Conservation (phyloP, 1,140 invertebrate genomes). For the Aplysia californica region DNA sequence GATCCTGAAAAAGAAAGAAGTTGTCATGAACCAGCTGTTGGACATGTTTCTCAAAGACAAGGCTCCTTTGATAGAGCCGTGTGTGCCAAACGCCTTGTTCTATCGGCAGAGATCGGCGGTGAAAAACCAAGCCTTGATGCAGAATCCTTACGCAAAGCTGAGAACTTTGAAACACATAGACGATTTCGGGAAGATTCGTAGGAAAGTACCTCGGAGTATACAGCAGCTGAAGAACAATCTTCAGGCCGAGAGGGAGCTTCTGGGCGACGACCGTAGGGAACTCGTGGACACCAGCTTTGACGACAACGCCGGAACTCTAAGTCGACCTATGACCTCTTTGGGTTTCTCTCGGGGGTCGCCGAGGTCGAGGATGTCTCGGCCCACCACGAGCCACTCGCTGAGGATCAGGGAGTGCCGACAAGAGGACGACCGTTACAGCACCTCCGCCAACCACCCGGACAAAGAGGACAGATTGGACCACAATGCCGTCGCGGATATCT, state of each 20-base stretch:
- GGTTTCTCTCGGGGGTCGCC: not conserved
- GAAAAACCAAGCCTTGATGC: constrained; percentile 30
- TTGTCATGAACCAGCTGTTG: constrained; percentile 41
- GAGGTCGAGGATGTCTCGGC: constrained; percentile 21
- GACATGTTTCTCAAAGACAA: constrained; percentile 48
- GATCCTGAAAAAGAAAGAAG: constrained; percentile 31
- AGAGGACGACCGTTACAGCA: constrained; percentile 19
- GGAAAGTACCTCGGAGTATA: constrained; percentile 45
- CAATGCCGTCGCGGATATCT: constrained; percentile 29
- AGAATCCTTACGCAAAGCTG: constrained; percentile 15
- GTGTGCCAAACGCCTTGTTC: constrained; percentile 46
- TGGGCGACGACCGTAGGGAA: constrained; percentile 16
- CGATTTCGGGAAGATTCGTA: constrained; percentile 10
- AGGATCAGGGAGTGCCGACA: constrained; percentile 36
- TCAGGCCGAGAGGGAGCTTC: constrained; percentile 46
- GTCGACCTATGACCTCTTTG: constrained; percentile 19
- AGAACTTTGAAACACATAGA: not conserved
- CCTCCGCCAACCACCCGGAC: constrained; percentile 7
- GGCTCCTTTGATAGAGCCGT: constrained; percentile 52
- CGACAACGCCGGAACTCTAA: not conserved
- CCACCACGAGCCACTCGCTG: constrained; percentile 3
- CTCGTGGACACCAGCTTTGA: not conserved
- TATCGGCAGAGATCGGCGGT: constrained; percentile 40
- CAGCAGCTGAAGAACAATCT: constrained; percentile 46
- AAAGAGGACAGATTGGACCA: constrained; percentile 26